Percentiles rank a stretch among this genome's conserved stretches.
Conservation (phyloP, 2,888 invertebrate species). For the Mythimna lalbum region DNA sequence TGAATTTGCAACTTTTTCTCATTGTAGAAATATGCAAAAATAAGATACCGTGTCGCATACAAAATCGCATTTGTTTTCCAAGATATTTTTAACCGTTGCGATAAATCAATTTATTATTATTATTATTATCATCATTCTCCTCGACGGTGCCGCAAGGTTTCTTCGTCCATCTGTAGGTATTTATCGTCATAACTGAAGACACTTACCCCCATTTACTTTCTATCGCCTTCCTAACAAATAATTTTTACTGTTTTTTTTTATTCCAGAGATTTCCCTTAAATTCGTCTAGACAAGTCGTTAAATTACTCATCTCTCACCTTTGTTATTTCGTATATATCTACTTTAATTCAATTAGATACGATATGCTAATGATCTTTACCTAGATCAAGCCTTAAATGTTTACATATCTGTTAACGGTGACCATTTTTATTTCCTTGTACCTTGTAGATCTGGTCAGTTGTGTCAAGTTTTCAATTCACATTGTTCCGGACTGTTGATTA, state of each 20-base stretch:
- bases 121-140: too few relatives aligned
- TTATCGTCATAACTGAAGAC: too few relatives aligned
- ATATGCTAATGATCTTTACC: constrained; percentile 56
- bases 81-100: too few relatives aligned
- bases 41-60: not conserved
- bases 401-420: constrained; percentile 40
- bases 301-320: constrained; percentile 32
- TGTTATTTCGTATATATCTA: constrained; percentile 16
- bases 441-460: constrained; percentile 18
- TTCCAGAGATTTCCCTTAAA: constrained; percentile 2
- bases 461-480: constrained; percentile 14
- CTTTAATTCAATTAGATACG: constrained; percentile 48
- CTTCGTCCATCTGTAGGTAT: too few relatives aligned
- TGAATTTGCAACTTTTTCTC: constrained; percentile 32
- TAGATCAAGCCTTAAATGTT: constrained; percentile 39
- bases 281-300: constrained; percentile 25
- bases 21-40: constrained; percentile 21
- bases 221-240: too few relatives aligned
- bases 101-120: too few relatives aligned
- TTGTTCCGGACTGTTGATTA: not conserved
- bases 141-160: too few relatives aligned
- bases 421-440: constrained; percentile 45
- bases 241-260: too few relatives aligned
- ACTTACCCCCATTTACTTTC: too few relatives aligned
- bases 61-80: not conserved